Conservation (phyloP, 1,140 invertebrate genomes). For the Oncopodura yosiiana region DNA sequence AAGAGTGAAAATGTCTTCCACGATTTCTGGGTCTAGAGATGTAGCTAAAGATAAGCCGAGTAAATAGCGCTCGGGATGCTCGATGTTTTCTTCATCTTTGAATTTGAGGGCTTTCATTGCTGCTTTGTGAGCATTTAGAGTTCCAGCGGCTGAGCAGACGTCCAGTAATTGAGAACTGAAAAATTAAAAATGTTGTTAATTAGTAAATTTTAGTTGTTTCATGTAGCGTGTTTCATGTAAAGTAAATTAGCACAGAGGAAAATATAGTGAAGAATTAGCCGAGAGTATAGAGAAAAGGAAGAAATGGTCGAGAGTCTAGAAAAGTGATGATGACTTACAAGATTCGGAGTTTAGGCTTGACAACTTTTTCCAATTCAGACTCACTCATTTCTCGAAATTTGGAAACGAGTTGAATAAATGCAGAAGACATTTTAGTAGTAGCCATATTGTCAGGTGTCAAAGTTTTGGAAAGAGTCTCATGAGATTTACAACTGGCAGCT, state of each 20-base stretch:
- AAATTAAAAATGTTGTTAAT: too few relatives aligned
- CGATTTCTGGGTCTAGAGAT: conserved; percentile 49
- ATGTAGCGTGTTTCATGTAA: not conserved
- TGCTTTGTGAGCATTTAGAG: conserved; percentile 53
- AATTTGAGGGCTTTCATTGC: conserved; percentile 55
- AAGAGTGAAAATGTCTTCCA: conserved; percentile 42
- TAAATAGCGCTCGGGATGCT: conserved; percentile 59
- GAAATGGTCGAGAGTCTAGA: too few relatives aligned
- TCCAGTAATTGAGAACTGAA: conserved; percentile 55
- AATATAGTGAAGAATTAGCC: too few relatives aligned
- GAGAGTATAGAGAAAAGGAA: too few relatives aligned
- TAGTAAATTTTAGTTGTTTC: too few relatives aligned
- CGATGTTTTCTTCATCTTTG: conserved; percentile 46
- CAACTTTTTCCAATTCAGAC: conserved; percentile 50
- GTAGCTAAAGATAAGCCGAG: conserved; percentile 57
- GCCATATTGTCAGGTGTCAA: conserved; percentile 50
- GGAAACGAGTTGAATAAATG: conserved; percentile 53
- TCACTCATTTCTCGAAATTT: conserved; percentile 47
- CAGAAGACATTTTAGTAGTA: conserved; percentile 51
- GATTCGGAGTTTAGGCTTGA: conserved; percentile 40
- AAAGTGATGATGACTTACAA: conserved; percentile 33
- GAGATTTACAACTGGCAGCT: conserved; percentile 42
- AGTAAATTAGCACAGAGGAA: too few relatives aligned
- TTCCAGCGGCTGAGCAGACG: conserved; percentile 58
- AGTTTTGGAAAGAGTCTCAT: conserved; percentile 34